Percentiles rank a stretch among this genome's conserved stretches.
These are phyloP conservation scores for Cheilosia impressa DNA, from an alignment of 2,888 invertebrate species.

Conservation along the genomic window DNA sequence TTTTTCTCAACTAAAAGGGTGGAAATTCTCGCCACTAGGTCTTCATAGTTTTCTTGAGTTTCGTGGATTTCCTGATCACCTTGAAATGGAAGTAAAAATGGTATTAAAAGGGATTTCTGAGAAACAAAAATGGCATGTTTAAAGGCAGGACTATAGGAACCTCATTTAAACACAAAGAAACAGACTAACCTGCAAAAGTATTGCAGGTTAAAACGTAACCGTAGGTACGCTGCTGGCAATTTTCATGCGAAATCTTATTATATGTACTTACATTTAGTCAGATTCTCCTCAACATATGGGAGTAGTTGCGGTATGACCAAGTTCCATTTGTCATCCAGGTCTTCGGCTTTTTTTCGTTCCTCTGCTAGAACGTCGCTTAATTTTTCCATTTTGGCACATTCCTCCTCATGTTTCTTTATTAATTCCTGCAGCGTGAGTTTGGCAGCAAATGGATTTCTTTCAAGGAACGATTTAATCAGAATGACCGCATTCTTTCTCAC, in stretches of 20 bases:
- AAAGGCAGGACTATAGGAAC: no score
- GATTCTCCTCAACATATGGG: conserved; percentile 79
- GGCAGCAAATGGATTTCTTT: conserved; percentile 94
- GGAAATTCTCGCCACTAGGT: conserved; percentile 79
- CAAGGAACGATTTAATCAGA: conserved; percentile 87
- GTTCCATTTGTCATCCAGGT: conserved; percentile 84
- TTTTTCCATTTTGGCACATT: conserved; percentile 82
- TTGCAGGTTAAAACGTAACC: no score
- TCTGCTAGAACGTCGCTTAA: conserved; percentile 85
- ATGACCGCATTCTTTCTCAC: conserved; percentile 92
- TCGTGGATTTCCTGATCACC: conserved; percentile 77
- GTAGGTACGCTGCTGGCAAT: no score
- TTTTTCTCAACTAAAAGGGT: conserved; percentile 80
- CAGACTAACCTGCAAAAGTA: no score
- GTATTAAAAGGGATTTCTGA: no score
- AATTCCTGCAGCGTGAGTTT: conserved; percentile 86
- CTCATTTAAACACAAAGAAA: no score
- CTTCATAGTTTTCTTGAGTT: conserved; percentile 80
- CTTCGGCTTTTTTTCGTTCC: conserved; percentile 85
- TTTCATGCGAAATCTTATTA: not conserved
- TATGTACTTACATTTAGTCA: conserved; percentile 79
- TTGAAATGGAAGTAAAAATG: conserved; percentile 28
- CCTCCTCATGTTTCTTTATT: conserved; percentile 85
- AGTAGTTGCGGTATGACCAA: conserved; percentile 79
- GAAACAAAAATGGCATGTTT: no score